Conservation (phyloP, 2,888 invertebrate genomes). For the Ctenicera cuprea region DNA sequence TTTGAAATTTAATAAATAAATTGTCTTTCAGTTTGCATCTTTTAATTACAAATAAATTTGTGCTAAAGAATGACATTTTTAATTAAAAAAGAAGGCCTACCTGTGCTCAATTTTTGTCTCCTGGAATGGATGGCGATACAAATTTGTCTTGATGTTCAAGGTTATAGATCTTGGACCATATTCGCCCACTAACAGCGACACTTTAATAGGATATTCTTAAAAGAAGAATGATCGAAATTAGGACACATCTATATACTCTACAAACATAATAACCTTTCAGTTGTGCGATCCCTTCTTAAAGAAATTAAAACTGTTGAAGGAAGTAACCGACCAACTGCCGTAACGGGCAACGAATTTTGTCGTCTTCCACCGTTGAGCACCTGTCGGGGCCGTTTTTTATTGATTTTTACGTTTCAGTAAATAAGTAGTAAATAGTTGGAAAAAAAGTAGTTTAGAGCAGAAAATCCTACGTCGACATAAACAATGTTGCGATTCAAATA, state of each 20-base stretch:
- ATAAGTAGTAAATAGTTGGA: conserved; percentile 26
- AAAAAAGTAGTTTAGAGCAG: conserved; percentile 25
- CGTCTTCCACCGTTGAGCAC: conserved; percentile 43
- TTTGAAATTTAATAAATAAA: too few relatives aligned
- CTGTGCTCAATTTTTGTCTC: too few relatives aligned
- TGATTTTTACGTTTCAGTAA: conserved; percentile 38
- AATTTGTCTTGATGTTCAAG: too few relatives aligned
- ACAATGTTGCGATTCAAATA: background rate
- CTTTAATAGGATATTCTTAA: background rate
- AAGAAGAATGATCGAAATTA: background rate
- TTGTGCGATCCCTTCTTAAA: background rate
- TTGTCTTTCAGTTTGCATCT: too few relatives aligned
- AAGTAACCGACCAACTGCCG: conserved; percentile 44
- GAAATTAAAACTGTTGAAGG: conserved; percentile 31
- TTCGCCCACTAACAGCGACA: too few relatives aligned
- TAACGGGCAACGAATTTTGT: conserved; percentile 42
- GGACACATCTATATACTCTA: conserved; percentile 1
- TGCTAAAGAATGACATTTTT: too few relatives aligned
- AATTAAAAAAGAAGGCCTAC: too few relatives aligned
- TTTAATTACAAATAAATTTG: too few relatives aligned
- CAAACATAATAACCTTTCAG: background rate
- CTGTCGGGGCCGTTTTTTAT: conserved; percentile 41
- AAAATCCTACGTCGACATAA: background rate
- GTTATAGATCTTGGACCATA: too few relatives aligned
- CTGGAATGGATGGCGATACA: too few relatives aligned